phyloP scores from a whole-genome alignment of 1,140 invertebrate species.

The Nephila pilipes region DNA sequence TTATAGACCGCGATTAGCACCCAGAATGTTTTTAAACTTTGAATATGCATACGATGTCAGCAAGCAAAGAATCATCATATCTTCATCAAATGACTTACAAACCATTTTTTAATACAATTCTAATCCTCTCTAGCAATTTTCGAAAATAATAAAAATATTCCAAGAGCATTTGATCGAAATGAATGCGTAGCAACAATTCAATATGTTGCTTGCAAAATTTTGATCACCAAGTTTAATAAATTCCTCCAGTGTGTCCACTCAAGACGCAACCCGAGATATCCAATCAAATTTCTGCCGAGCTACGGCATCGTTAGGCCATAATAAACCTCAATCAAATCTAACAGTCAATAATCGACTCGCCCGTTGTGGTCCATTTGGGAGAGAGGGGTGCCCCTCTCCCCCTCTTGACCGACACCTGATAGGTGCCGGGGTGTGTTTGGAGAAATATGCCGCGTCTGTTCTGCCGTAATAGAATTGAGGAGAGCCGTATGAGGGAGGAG shows the following conservation, averaged over 20 bases:
- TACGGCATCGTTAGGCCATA: not conserved
- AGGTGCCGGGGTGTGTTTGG: constrained; percentile 54
- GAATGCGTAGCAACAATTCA: too few species aligned
- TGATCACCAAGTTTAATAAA: not conserved
- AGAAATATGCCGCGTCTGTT: constrained; percentile 60
- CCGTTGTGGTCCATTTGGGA: constrained; percentile 36
- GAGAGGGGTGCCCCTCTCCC: not conserved
- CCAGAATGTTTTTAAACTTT: too few species aligned
- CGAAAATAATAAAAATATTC: too few species aligned
- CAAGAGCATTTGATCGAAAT: too few species aligned
- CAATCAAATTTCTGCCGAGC: not conserved
- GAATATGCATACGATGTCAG: too few species aligned
- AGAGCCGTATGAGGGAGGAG: constrained; percentile 34
- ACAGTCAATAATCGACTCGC: constrained; percentile 68
- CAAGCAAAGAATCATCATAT: too few species aligned
- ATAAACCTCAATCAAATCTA: constrained; percentile 1
- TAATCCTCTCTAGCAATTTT: too few species aligned
- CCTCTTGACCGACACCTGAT: constrained; percentile 61
- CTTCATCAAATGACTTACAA: too few species aligned
- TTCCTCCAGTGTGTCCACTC: not conserved
- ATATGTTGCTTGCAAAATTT: too few species aligned
- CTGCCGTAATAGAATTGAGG: constrained; percentile 70
- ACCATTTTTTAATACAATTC: too few species aligned
- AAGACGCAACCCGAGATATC: not conserved
- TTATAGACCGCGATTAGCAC: too few species aligned